Conservation (phyloP, 2,113 vertebrate genomes). For the Stegastes partitus region DNA sequence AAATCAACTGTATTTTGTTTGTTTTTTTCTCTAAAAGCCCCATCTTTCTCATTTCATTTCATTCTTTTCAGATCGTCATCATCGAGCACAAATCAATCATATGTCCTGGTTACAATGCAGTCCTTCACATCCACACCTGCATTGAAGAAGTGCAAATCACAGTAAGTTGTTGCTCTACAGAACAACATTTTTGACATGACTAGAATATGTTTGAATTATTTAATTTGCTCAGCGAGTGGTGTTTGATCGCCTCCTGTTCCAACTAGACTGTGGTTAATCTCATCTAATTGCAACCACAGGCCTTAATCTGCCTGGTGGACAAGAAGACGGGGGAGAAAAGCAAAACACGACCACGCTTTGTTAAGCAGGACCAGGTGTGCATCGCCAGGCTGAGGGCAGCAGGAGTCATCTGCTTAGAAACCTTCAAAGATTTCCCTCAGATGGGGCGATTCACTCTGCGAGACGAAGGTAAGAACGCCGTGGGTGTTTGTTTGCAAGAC, state of each 20-base stretch:
- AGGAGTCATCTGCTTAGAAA: conserved; percentile 98
- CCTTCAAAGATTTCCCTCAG: conserved; percentile 99
- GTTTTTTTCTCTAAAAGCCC: too few species aligned
- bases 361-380: conserved; percentile 99
- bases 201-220: background rate
- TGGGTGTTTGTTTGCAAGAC: background rate
- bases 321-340: conserved; percentile 99
- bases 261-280: background rate
- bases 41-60: too few species aligned
- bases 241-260: background rate
- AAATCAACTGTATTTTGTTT: too few species aligned
- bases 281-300: conserved; percentile 78
- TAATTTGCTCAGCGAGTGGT: background rate
- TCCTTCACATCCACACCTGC: conserved; percentile 99
- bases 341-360: conserved; percentile 97
- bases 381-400: conserved; percentile 96
- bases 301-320: conserved; percentile 99
- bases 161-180: conserved; percentile 83
- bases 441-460: conserved; percentile 98
- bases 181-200: too few species aligned
- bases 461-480: conserved; percentile 91
- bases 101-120: conserved; percentile 98
- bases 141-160: conserved; percentile 99
- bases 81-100: conserved; percentile 99
- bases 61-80: conserved; percentile 92